phyloP scores from a whole-genome alignment of 2,113 vertebrate genomes.

The Bungarus multicinctus region DNA sequence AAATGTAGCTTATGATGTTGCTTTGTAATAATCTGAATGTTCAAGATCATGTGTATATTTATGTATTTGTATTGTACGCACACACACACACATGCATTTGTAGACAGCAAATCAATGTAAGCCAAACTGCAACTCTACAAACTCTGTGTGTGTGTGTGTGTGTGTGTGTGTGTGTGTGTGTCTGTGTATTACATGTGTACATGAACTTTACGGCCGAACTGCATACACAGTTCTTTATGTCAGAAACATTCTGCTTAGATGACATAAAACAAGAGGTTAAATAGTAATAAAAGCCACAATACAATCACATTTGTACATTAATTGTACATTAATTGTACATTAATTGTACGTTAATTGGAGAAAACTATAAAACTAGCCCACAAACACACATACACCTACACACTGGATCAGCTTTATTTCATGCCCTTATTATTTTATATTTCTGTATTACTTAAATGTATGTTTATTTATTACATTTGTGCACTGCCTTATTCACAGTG shows the following conservation, averaged over 20 bases:
- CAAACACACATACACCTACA: not conserved
- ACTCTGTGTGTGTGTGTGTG: too few relatives aligned
- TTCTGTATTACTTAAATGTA: not conserved
- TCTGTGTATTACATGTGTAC: not conserved
- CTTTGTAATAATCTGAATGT: not conserved
- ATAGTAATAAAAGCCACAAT: slow-evolving; percentile 5
- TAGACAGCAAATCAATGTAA: not conserved
- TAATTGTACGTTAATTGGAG: not conserved
- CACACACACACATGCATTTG: not conserved
- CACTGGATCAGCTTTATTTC: not conserved
- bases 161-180: too few relatives aligned
- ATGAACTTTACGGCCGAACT: not conserved
- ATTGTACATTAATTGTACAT: too few relatives aligned
- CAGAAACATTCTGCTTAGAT: not conserved
- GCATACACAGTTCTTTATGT: not conserved
- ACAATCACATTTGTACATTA: not conserved
- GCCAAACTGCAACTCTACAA: not conserved
- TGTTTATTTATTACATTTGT: not conserved
- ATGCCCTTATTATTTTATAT: not conserved
- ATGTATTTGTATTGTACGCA: not conserved
- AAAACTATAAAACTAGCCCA: not conserved
- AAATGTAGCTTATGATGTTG: not conserved
- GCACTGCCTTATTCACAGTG: not conserved
- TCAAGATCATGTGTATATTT: not conserved
- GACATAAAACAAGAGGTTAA: not conserved